phyloP scores from a whole-genome alignment of 2,797 vertebrate species.

The Rhinogobio ventralis region DNA sequence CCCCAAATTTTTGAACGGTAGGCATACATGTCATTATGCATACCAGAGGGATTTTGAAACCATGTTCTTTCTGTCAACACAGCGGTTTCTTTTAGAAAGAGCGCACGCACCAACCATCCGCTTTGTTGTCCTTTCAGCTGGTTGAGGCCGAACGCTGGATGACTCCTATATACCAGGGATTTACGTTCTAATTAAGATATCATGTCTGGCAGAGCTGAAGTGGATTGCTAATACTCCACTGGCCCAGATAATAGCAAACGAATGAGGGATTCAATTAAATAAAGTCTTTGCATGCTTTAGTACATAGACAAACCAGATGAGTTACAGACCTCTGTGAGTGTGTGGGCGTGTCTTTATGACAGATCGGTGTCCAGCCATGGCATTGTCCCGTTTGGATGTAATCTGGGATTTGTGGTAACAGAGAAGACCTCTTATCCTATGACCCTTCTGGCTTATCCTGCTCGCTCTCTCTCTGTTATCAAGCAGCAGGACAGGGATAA shows the following conservation, averaged over 20 bases:
- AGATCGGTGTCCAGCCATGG: constrained; percentile 46
- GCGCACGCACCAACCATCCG: not conserved
- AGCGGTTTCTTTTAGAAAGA: not conserved
- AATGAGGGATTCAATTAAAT: constrained; percentile 32
- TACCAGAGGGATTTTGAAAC: not conserved
- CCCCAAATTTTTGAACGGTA: not conserved
- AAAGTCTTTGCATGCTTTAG: constrained; percentile 46
- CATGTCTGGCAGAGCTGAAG: constrained; percentile 65
- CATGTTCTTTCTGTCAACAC: not conserved
- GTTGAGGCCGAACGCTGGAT: constrained; percentile 20
- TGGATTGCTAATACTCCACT: constrained; percentile 64
- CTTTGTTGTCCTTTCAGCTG: constrained; percentile 18
- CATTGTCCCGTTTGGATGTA: constrained; percentile 69
- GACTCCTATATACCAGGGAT: constrained; percentile 62
- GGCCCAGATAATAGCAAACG: constrained; percentile 67
- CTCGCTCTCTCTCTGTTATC: constrained; percentile 37
- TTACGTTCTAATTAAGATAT: constrained; percentile 81
- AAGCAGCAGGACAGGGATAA: constrained; percentile 23
- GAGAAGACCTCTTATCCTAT: constrained; percentile 84
- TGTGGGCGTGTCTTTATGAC: constrained; percentile 25
- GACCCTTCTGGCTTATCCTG: constrained; percentile 64
- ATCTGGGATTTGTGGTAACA: constrained; percentile 85
- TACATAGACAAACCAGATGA: constrained; percentile 70
- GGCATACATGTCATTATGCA: not conserved
- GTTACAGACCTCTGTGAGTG: constrained; percentile 61